Evolutionary conservation across 2,888 invertebrate species (phyloP).

Genomic region (Lingula anatina): DNA sequence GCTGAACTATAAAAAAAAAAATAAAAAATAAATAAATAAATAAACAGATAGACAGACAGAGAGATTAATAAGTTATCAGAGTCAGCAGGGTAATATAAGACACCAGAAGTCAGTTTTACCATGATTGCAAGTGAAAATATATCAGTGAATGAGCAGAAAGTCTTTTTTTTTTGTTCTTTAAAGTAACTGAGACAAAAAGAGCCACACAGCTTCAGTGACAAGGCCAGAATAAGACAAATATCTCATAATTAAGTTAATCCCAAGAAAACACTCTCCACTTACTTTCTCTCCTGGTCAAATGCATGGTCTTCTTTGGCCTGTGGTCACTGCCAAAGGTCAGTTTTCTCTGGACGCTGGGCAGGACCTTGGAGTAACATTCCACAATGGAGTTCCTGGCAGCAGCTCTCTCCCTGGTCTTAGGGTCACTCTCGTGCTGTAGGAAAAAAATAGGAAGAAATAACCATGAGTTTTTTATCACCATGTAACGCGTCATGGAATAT

Average conservation of each 20-base stretch:
- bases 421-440: conserved; percentile 22
- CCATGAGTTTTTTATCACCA: conserved; percentile 1
- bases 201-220: too few species aligned
- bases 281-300: not conserved
- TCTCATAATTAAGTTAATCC: too few species aligned
- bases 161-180: conserved; percentile 18
- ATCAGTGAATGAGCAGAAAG: not conserved
- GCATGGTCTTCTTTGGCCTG: conserved; percentile 1
- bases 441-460: too few species aligned
- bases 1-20: conserved; percentile 21
- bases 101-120: too few species aligned
- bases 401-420: conserved; percentile 35
- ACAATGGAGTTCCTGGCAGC: conserved; percentile 58
- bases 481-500: not conserved
- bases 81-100: too few species aligned
- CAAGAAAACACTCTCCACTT: too few species aligned
- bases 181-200: not conserved
- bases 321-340: conserved; percentile 23
- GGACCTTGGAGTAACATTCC: conserved; percentile 55
- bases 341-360: conserved; percentile 56
- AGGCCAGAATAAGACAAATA: too few species aligned
- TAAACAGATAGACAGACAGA: too few species aligned
- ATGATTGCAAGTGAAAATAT: too few species aligned
- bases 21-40: too few species aligned
- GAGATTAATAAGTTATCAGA: too few species aligned